Evolutionary conservation across 2,888 invertebrate genomes (phyloP), one percentile per base, ranked within the genome.

Genomic region (Blastobasis lacticolella): DNA sequence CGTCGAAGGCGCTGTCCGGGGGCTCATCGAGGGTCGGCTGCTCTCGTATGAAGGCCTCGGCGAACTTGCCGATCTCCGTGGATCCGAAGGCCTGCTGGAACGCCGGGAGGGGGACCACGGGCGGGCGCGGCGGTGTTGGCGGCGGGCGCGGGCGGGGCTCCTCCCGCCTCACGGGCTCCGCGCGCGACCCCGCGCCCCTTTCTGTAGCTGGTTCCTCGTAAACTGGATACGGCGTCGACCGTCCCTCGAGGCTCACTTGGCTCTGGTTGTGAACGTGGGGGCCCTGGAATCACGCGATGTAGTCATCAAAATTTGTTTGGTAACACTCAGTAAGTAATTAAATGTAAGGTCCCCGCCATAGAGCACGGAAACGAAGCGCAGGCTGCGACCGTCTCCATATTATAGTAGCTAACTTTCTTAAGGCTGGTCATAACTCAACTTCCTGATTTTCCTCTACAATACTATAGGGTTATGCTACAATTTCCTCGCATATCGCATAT

Each of bases 81-180:
- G 94, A 94, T 37, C 95, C 95, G 73, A 95, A 95, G 1, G 95
- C 94, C 81, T 95, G 95, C 72, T 94, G 94, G 71, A 95, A 95
- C 46, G 94, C 94, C 5, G 94, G 94, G 54, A 95, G 75, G 5
- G 94, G 93, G 51, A 90, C 87, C n/a, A 86, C 71, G 1, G 85
- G 84, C 37, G 83, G 83, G 23, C 78, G 75, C 56, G 81, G 81
- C 55, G 81, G 81, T 55, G 75, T 74, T 0, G 78, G 78, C 10
- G 84, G 82, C 36, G 73, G 71, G 56, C 79, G 76, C 4, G 64
- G 53, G 45, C 63, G 63, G 51, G 67, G 61, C 7, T 72, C 71
- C 7, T 80, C 81, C 37, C 73, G 72, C 10, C 50, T 52, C 23
- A 64, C 58, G 37, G 72, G 72, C 42, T 60, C 47, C 7, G 51